phyloP scores from a whole-genome alignment of 1,140 invertebrate genomes.

The Rhyacophila brunnea region DNA sequence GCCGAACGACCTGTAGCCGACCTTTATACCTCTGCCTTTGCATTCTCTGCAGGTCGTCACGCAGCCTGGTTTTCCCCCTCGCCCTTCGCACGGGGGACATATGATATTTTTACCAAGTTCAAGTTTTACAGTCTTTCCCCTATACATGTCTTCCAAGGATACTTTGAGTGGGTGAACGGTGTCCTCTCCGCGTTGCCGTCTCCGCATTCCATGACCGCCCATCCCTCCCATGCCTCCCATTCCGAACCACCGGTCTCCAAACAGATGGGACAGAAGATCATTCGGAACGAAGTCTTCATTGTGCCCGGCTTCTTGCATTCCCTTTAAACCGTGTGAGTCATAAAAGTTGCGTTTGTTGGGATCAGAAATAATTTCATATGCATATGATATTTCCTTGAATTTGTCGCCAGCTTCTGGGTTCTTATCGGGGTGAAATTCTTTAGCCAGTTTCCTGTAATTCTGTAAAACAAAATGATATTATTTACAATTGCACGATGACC shows the following conservation, averaged over 20 bases:
- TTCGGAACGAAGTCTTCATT: conserved; percentile 51
- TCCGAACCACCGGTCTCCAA: conserved; percentile 63
- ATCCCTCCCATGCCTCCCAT: conserved; percentile 54
- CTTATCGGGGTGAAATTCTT: conserved; percentile 87
- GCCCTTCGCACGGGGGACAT: conserved; percentile 80
- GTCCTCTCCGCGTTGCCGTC: conserved; percentile 61
- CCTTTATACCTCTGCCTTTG: conserved; percentile 75
- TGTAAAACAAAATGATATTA: conserved; percentile 45
- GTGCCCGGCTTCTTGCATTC: conserved; percentile 65
- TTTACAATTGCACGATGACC: neutral
- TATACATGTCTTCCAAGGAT: conserved; percentile 87
- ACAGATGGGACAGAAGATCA: conserved; percentile 66
- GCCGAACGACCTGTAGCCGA: conserved; percentile 66
- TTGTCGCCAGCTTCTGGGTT: conserved; percentile 80
- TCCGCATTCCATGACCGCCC: conserved; percentile 49
- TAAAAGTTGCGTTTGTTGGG: conserved; percentile 69
- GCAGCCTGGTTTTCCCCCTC: conserved; percentile 76
- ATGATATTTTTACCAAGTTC: conserved; percentile 85
- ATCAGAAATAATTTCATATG: conserved; percentile 81
- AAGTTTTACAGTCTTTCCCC: conserved; percentile 81
- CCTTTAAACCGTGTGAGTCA: conserved; percentile 77
- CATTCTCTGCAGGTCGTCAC: conserved; percentile 72
- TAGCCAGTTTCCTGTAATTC: conserved; percentile 82
- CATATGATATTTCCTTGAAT: conserved; percentile 88
- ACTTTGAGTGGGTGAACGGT: conserved; percentile 74